Evolutionary conservation across 2,888 invertebrate genomes (phyloP), one percentile per base, ranked within the genome.

Genomic region (Pocota personata): DNA sequence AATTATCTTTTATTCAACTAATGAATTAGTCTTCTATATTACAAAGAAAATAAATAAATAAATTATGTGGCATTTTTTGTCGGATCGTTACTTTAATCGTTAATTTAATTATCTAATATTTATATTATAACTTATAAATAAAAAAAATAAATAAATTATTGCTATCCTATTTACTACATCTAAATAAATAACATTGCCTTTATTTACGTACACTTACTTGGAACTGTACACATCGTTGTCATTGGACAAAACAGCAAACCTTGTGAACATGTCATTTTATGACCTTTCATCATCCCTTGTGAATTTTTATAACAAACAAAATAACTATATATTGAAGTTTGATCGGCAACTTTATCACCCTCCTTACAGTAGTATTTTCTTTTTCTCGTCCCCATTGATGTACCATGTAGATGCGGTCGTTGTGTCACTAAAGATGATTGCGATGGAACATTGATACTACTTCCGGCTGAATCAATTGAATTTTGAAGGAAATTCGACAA

Each of bases 291-390:
- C 40, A 90, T 89, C 1, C 92, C 91, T 19, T 91, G 90, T 2
- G 90, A 88, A 8, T 90, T 91, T 79, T 92, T 92, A 58, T 92
- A 93, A 89, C 94, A 94, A 27, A 93, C 91, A 88, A 93, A 94
- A 82, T 93, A 94, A 88, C 91, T 92, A 37, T 89, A 90, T 6
- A 92, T 91, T 1, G 93, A 93, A 1, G 90, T 91, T 55, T 91
- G 91, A 88, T 94, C 94, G 1, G 92, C 91, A 7, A 92, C 90
- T 89, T 93, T 94, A 32, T 93, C 93, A 2, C 92, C 91, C 76
- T 92, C 92, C 30, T 90, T 90, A 78, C 93, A 93, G 73, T 92
- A 92, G 78, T 92, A 91, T 64, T 91, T 92, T 1, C 91, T 89
- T 64, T 90, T 91, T 79, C 91, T 92, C 1, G 60, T 82, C 2